Evolutionary conservation across 2,797 vertebrate species (phyloP).

Genomic region (Bradypodion ventrale): DNA sequence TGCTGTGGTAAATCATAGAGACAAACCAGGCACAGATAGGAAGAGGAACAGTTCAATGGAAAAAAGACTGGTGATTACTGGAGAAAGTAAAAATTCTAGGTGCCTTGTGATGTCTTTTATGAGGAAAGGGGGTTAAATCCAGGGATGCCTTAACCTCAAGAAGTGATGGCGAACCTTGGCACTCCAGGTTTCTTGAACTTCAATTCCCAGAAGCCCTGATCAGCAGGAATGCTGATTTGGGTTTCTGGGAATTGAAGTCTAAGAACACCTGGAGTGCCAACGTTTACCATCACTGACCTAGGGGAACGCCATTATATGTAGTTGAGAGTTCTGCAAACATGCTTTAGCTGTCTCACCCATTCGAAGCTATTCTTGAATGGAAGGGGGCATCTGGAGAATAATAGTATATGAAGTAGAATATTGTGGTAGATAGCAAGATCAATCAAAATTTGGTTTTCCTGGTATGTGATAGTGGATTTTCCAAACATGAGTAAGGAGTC

Average conservation of each 20-base stretch:
- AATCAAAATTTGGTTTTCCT: background rate
- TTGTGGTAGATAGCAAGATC: background rate
- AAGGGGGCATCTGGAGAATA: background rate
- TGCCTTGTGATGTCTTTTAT: slow-evolving; percentile 17
- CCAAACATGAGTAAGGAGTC: background rate
- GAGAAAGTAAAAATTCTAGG: slow-evolving; percentile 42
- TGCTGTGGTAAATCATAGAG: slow-evolving; percentile 31
- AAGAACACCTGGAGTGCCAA: no score
- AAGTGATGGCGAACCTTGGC: no score
- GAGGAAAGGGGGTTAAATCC: background rate
- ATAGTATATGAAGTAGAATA: background rate
- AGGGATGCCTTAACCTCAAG: background rate
- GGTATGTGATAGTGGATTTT: background rate
- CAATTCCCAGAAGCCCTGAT: no score
- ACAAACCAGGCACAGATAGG: slow-evolving; percentile 31
- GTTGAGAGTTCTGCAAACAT: background rate
- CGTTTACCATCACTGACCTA: no score
- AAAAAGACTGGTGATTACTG: slow-evolving; percentile 49
- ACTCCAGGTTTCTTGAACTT: no score
- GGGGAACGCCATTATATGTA: background rate
- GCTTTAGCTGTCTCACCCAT: background rate
- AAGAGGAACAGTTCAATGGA: slow-evolving; percentile 57
- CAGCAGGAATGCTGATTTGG: no score
- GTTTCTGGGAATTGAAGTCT: no score
- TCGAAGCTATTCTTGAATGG: background rate